These are phyloP conservation scores for Drosophila albomicans DNA, from an alignment of 1,140 invertebrate species.

Conservation along the genomic window DNA sequence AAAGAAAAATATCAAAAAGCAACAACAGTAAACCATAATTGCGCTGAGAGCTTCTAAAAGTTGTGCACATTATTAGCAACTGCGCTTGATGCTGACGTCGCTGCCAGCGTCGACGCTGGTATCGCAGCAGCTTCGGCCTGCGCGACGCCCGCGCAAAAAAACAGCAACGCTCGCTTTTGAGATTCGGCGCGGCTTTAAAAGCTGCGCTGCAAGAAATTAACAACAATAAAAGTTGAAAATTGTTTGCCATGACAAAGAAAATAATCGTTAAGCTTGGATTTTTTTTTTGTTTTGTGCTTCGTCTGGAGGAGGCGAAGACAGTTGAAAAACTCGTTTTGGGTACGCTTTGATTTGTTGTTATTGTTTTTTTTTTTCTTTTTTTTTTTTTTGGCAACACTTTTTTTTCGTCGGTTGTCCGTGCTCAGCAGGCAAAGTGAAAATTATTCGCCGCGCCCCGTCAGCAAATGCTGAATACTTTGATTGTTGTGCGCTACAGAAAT, in stretches of 20 bases:
- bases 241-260: slow-evolving; percentile 77
- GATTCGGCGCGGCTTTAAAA: slow-evolving; percentile 51
- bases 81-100: background rate
- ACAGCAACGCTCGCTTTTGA: slow-evolving; percentile 4
- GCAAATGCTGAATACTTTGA: slow-evolving; percentile 23
- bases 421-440: slow-evolving; percentile 55
- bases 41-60: slow-evolving; percentile 47
- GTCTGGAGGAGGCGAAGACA: slow-evolving; percentile 46
- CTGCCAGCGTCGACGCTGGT: background rate
- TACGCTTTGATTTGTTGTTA: slow-evolving; percentile 35
- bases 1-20: slow-evolving; percentile 31
- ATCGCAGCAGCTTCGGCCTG: slow-evolving; percentile 16
- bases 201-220: slow-evolving; percentile 72
- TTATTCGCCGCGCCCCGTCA: slow-evolving; percentile 43
- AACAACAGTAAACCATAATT: slow-evolving; percentile 50
- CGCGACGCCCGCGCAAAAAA: slow-evolving; percentile 32
- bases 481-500: slow-evolving; percentile 17
- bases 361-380: slow-evolving; percentile 16
- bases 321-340: slow-evolving; percentile 49
- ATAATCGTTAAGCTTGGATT: slow-evolving; percentile 59
- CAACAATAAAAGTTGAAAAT: slow-evolving; percentile 78
- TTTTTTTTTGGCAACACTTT: slow-evolving; percentile 43
- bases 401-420: slow-evolving; percentile 35
- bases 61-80: slow-evolving; percentile 53
- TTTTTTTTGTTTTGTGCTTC: background rate